Percentiles rank a stretch among this genome's conserved stretches.
These are phyloP conservation scores for Halocynthia aurantium DNA, from an alignment of 23 tunicate genomes.

Conservation along the genomic window DNA sequence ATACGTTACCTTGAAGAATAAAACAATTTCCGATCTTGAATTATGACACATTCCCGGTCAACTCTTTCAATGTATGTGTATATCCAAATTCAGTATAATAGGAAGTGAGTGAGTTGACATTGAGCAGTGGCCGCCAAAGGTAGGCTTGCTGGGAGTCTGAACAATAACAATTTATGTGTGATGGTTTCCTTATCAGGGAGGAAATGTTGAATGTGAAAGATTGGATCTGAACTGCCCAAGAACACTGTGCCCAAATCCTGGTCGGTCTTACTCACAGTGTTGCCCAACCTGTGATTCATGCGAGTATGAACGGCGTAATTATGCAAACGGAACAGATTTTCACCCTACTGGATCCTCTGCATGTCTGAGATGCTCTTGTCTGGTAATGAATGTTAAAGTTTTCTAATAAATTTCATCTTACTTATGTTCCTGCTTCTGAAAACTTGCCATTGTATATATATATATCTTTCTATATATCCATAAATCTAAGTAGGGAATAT, in stretches of 20 bases:
- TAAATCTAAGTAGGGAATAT: no score
- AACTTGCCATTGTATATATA: background rate
- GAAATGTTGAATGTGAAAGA: slow-evolving; percentile 37
- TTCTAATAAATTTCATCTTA: background rate
- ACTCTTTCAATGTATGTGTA: background rate
- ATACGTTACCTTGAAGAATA: no score
- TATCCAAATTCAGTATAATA: no score
- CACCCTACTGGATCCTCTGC: slow-evolving; percentile 42
- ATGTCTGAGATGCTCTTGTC: slow-evolving; percentile 53
- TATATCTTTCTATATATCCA: no score
- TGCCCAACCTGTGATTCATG: slow-evolving; percentile 62
- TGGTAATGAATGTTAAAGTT: slow-evolving; percentile 22
- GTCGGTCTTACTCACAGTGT: slow-evolving; percentile 46
- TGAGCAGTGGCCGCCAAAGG: no score
- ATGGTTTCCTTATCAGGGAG: slow-evolving; percentile 22
- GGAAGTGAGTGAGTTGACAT: no score
- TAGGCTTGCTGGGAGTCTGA: background rate
- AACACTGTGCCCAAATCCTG: slow-evolving; percentile 52
- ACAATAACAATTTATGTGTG: background rate
- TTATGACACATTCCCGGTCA: background rate
- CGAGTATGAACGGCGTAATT: slow-evolving; percentile 61
- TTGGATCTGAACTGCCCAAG: slow-evolving; percentile 44
- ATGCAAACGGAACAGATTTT: slow-evolving; percentile 50
- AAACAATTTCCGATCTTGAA: background rate
- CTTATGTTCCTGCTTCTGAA: background rate